Evolutionary conservation across 92 coral and sea anemone species (phyloP), one percentile per base, ranked within the genome.

Genomic region (Porites evermanni): DNA sequence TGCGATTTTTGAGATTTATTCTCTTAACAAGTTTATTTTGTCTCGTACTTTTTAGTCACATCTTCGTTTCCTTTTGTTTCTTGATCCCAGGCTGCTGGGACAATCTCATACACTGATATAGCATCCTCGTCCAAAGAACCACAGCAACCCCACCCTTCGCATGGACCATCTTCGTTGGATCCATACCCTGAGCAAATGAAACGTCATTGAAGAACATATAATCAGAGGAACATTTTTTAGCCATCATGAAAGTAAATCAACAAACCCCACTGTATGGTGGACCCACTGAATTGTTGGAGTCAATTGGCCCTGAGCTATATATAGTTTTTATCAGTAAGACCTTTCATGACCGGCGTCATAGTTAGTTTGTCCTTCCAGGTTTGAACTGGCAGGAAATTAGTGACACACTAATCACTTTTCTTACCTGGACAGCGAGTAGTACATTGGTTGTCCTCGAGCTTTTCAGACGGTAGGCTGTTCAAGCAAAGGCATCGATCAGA

Each of bases 401-500:
- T 58, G 63, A 58, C 12, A 58, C 12, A 1, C 63, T 61, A n/a
- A 9, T 12, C 6, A 6, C 18, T 17, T 61, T n/a, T 61, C 66
- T 61, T 61, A 11, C 78, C 78, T 16, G 78, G 78, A 18, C 63
- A 50, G 3, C 16, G 63, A 14, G 78, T 20, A 17, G 12, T 23
- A 14, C 78, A 73, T 10, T 73, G 78, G 21, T 52, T 61, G 12
- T 73, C 63, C 0, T 54, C 63, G 3, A 73, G 78, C 12, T n/a
- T 19, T 17, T 73, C 13, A 6, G 78, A 50, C 17, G 78, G 63
- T 11, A 73, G 60, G 61, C 21, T 73, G 78, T 52, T 73, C 18
- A 73, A 73, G 54, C 78, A 73, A 23, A 73, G 78, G n/a, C 78
- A 73, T 21, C 61, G 78, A 19, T 73, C 78, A 12, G 61, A 19